Percentiles rank a stretch among this genome's conserved stretches.
Conservation (phyloP, 1,140 invertebrate species). For the Penaeus japonicus region DNA sequence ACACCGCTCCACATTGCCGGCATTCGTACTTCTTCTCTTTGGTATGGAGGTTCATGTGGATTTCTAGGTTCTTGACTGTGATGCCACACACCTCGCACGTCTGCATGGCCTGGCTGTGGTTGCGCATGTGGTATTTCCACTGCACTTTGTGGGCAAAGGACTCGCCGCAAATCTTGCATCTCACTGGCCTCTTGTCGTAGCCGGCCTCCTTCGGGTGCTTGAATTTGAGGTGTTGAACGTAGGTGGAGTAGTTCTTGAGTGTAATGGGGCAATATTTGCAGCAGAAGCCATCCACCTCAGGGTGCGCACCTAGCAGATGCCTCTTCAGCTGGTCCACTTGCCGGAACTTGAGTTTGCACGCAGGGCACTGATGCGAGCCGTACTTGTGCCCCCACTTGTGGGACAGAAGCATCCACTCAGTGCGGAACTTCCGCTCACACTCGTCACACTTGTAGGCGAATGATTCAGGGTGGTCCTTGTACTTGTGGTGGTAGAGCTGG, state of each 20-base stretch:
- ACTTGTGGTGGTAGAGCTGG: constrained; percentile 41
- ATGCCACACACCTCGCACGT: constrained; percentile 46
- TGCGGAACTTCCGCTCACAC: constrained; percentile 44
- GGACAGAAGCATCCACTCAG: constrained; percentile 7
- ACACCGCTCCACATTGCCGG: constrained; percentile 38
- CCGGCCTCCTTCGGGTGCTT: constrained; percentile 50
- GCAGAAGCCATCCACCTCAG: constrained; percentile 35
- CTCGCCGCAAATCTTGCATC: constrained; percentile 37
- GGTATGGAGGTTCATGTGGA: constrained; percentile 53
- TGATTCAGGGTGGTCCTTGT: constrained; percentile 17
- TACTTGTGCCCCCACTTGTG: constrained; percentile 44
- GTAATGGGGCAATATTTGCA: constrained; percentile 39
- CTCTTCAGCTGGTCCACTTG: constrained; percentile 52
- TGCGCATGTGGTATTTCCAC: constrained; percentile 49
- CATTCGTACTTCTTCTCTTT: constrained; percentile 45
- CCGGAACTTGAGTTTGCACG: constrained; percentile 42
- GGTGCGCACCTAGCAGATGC: constrained; percentile 37
- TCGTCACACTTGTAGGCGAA: constrained; percentile 46
- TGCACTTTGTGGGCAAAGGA: constrained; percentile 51
- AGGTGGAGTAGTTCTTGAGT: constrained; percentile 49
- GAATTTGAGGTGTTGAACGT: constrained; percentile 43
- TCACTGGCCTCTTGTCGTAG: constrained; percentile 36
- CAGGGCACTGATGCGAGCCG: constrained; percentile 49
- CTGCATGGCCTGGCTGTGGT: constrained; percentile 23
- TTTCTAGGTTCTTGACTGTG: constrained; percentile 37